Percentiles rank a stretch among this genome's conserved stretches.
phyloP scores from a whole-genome alignment of 2,888 invertebrate genomes.

The Chrysolina oricalcia region DNA sequence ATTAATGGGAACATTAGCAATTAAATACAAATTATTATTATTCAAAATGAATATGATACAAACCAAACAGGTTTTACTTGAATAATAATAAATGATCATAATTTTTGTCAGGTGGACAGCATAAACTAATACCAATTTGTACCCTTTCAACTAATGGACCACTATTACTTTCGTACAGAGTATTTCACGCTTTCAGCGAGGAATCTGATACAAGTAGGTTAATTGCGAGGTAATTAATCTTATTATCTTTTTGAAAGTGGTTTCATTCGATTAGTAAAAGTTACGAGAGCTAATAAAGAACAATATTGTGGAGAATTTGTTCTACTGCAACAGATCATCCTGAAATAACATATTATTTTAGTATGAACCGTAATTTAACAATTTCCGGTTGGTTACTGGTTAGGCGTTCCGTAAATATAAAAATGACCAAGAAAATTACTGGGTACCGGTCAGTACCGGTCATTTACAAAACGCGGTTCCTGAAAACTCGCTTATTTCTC shows the following conservation, averaged over 20 bases:
- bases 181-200: slow-evolving; percentile 10
- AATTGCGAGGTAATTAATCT: slow-evolving; percentile 14
- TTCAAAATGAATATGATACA: too few relatives aligned
- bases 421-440: too few relatives aligned
- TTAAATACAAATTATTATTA: too few relatives aligned
- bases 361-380: background rate
- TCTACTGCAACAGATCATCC: background rate
- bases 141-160: background rate
- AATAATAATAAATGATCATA: too few relatives aligned
- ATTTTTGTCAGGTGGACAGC: too few relatives aligned
- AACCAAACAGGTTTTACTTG: too few relatives aligned
- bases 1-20: too few relatives aligned
- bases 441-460: background rate
- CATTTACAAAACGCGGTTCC: background rate
- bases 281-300: background rate
- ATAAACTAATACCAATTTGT: background rate
- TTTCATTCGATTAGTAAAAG: slow-evolving; percentile 6
- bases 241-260: slow-evolving; percentile 11
- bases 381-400: background rate
- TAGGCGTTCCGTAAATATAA: background rate
- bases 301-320: background rate
- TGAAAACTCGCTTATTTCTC: background rate
- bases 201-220: slow-evolving; percentile 1
- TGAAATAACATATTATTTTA: too few relatives aligned
- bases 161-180: slow-evolving; percentile 13